Base-by-base conservation (phyloP, 2,888 invertebrate species). In the Eilema griseolum region DNA sequence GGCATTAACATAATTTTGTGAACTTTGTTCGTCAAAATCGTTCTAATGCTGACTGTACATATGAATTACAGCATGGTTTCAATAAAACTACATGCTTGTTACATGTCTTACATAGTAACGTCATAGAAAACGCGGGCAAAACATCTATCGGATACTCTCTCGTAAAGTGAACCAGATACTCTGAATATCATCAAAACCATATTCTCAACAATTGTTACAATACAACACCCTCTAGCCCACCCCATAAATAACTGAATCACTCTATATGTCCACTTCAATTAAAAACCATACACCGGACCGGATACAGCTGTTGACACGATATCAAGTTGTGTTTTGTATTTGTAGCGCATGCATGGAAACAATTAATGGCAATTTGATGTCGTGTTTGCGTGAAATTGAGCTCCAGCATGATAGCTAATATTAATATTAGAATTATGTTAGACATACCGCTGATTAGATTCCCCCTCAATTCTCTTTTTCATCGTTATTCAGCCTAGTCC, bases 191-290 rank as follows among this genome's bases (percentile, higher is more conserved):
- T 65, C 56, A 65, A 37, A 46, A 61, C 24, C 52, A 37, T 56
- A 56, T 67, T 61, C 33, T 8, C 20, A 5, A 62, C 33, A 56
- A 62, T 10, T 31, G 11, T 24, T 33, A 14, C 68, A 62, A 62
- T 56, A 62, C 2, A 12, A 60, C 66, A 57, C 28, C 41, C 60
- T 11, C 56, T 31, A 37, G n/a, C 10, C 20, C 61, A 33, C 20
- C 26, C 26, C 33, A 62, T 68, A 68, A 68, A 68, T 62, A 62
- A 62, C 37, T n/a, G 26, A 10, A 37, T 33, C 67, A 62, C 0
- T 14, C n/a, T 66, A 24, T 62, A 41, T 31, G 56, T 68, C 62
- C 33, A 68, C 68, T 62, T 62, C 62, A 68, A 68, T 68, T 68
- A 68, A 67, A 67, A 62, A 57, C 68, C 56, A 62, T 62, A 28